A percentile compares a stretch with the other conserved stretches of the same genome.
Conservation (phyloP, 2,888 invertebrate genomes). For the Leptopilina myrica region DNA sequence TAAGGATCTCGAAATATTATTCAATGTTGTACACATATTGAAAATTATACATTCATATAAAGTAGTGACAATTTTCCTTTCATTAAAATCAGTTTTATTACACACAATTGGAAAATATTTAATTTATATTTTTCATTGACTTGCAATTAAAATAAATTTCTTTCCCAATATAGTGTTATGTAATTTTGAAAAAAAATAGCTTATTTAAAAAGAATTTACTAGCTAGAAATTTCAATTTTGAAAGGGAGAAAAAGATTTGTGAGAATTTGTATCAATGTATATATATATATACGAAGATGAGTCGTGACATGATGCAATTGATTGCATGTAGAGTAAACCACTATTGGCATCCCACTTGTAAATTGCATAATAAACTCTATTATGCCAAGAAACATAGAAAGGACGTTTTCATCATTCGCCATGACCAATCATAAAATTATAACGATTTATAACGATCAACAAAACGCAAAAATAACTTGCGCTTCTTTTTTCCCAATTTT, state of each 20-base stretch:
- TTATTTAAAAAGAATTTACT: no score
- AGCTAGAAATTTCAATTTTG: not conserved
- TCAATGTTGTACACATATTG: not conserved
- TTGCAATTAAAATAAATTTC: not conserved
- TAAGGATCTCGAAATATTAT: not conserved
- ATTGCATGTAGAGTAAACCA: slow-evolving; percentile 57
- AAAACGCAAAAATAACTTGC: slow-evolving; percentile 6
- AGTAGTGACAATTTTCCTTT: slow-evolving; percentile 1
- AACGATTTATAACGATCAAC: slow-evolving; percentile 30
- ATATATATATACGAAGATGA: slow-evolving; percentile 54
- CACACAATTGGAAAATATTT: not conserved
- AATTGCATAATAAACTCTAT: slow-evolving; percentile 55
- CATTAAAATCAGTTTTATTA: not conserved
- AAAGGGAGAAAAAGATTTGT: slow-evolving; percentile 25
- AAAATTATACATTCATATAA: not conserved
- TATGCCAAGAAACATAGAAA: slow-evolving; percentile 51
- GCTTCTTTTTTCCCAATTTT: slow-evolving; percentile 31
- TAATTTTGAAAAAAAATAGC: not conserved
- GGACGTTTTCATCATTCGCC: slow-evolving; percentile 44
- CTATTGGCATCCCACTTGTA: slow-evolving; percentile 53
- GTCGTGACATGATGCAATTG: slow-evolving; percentile 55
- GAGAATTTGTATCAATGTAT: slow-evolving; percentile 55
- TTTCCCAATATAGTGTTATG: not conserved
- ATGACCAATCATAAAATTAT: slow-evolving; percentile 43
- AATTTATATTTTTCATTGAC: not conserved